Percentiles rank a stretch among this genome's conserved stretches.
These are phyloP conservation scores for Chelonus formosanus DNA, from an alignment of 2,888 invertebrate species.

Conservation along the genomic window DNA sequence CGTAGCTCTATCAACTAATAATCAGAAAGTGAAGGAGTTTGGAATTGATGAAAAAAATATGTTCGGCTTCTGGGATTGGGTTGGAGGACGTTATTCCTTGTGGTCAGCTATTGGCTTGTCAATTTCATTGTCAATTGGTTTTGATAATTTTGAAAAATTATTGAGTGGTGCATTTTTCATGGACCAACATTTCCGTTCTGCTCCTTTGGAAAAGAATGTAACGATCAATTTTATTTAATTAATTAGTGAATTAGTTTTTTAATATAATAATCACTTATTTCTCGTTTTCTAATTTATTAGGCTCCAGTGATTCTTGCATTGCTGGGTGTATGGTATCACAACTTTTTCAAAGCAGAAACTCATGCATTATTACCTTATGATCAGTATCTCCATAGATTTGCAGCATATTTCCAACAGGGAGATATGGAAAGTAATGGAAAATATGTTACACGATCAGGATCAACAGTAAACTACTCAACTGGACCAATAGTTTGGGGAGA, in stretches of 20 bases:
- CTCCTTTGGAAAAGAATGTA: conserved; percentile 92
- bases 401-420: conserved; percentile 99
- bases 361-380: conserved; percentile 97
- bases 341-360: conserved; percentile 95
- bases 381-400: conserved; percentile 97
- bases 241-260: conserved; percentile 6
- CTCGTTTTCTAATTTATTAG: conserved; percentile 67
- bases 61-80: conserved; percentile 99
- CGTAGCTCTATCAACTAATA: conserved; percentile 97
- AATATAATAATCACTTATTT: neutral
- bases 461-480: conserved; percentile 67
- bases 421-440: conserved; percentile 99
- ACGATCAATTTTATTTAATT: neutral
- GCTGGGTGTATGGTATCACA: conserved; percentile 92
- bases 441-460: conserved; percentile 79
- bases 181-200: conserved; percentile 90
- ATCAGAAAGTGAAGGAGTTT: conserved; percentile 92
- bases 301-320: conserved; percentile 92
- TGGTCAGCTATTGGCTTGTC: conserved; percentile 99
- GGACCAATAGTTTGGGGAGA: conserved; percentile 84
- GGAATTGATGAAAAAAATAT: conserved; percentile 97
- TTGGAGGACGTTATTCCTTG: conserved; percentile 95
- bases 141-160: conserved; percentile 91
- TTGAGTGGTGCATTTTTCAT: conserved; percentile 91
- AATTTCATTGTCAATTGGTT: conserved; percentile 92